These are phyloP conservation scores for Neopipo cinnamomea DNA, from an alignment of 2,113 vertebrate species.

Conservation along the genomic window DNA sequence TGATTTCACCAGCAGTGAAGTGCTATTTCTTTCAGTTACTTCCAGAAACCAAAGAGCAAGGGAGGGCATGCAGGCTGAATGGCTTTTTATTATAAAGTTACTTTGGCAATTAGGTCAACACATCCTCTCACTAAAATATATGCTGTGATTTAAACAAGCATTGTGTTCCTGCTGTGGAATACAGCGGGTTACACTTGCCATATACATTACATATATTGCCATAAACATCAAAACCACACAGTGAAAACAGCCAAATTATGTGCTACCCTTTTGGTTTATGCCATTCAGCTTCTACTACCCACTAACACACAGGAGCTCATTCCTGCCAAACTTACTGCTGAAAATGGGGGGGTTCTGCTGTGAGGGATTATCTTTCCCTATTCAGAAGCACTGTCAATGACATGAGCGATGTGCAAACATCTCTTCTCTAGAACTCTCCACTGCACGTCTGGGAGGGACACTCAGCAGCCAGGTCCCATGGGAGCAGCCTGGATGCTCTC, in stretches of 20 bases:
- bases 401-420: background rate
- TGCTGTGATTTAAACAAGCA: background rate
- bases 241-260: background rate
- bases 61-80: background rate
- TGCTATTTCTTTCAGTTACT: constrained; percentile 9
- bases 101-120: background rate
- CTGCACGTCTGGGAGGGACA: too few relatives aligned
- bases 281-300: background rate
- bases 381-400: background rate
- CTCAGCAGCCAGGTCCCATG: background rate
- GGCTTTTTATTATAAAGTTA: constrained; percentile 6
- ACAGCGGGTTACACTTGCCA: background rate
- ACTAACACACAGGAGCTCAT: background rate
- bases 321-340: background rate
- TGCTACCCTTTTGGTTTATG: background rate
- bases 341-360: background rate
- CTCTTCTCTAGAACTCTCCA: background rate
- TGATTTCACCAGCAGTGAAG: background rate
- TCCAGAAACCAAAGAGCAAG: constrained; percentile 15
- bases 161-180: background rate
- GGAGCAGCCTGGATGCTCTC: background rate
- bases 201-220: background rate
- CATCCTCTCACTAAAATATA: background rate
- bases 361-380: background rate
- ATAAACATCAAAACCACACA: background rate